Percentiles rank a stretch among this genome's conserved stretches.
phyloP scores from a whole-genome alignment of 2,113 vertebrate species.

The Ondatra zibethicus region DNA sequence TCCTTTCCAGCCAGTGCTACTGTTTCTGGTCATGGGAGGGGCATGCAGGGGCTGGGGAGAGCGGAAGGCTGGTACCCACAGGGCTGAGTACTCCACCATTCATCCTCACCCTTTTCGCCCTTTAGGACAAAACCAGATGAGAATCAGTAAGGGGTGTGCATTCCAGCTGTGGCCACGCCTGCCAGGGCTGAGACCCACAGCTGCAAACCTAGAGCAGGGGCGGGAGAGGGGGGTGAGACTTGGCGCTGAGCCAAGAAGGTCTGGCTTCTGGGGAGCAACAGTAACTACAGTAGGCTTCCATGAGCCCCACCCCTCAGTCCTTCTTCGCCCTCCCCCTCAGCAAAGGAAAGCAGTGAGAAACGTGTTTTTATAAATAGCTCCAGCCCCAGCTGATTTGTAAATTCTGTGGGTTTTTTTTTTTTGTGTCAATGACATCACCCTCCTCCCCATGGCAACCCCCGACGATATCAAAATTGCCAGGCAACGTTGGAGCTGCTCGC shows the following conservation, averaged over 20 bases:
- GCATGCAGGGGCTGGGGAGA: not conserved
- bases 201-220: not conserved
- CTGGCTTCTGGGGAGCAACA: not conserved
- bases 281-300: not conserved
- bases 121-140: slow-evolving; percentile 28
- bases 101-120: not conserved
- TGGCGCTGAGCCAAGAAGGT: not conserved
- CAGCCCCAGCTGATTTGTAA: slow-evolving; percentile 88
- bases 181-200: slow-evolving; percentile 59
- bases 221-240: not conserved
- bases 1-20: not conserved
- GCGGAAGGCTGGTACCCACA: not conserved
- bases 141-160: slow-evolving; percentile 9
- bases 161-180: slow-evolving; percentile 50
- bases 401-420: slow-evolving; percentile 82
- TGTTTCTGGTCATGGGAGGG: not conserved
- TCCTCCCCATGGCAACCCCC: slow-evolving; percentile 90
- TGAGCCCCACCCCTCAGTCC: slow-evolving; percentile 59
- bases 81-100: not conserved
- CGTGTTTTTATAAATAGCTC: slow-evolving; percentile 87
- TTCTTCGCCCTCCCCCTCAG: slow-evolving; percentile 75
- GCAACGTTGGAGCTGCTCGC: slow-evolving; percentile 82
- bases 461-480: slow-evolving; percentile 86
- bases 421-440: slow-evolving; percentile 88
- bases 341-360: slow-evolving; percentile 73